Evolutionary conservation across 2,888 invertebrate genomes (phyloP), one percentile per base, ranked within the genome.

Genomic region (Zygaena filipendulae): DNA sequence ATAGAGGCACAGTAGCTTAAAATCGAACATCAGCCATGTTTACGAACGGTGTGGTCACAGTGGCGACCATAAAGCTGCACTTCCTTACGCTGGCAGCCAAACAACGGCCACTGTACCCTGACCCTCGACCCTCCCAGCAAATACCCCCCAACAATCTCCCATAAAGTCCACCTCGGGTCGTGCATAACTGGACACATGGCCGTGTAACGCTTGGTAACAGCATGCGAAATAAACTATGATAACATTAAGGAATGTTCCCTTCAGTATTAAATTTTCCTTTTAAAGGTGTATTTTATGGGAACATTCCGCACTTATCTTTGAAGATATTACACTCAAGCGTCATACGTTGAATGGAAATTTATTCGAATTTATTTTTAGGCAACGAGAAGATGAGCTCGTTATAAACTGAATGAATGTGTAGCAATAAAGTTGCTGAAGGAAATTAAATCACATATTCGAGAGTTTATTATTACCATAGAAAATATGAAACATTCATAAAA

Each of bases 181-280:
- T n/a, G n/a, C 3, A 3, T 13, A 26, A 38, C 43, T 56, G 49
- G 60, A 23, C 39, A 19, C 4, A 10, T 35, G 42, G 32, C 39
- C 47, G 36, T 62, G 60, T 62, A 59, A 45, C 50, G 55, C 59
- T 63, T 53, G 60, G 63, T 63, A 61, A 60, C 61, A 59, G 51
- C 60, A 52, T 59, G 62, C 49, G 54, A 60, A 70, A 67, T 72
- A 71, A 70, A 71, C 69, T 61, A 63, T 50, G 68, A 67, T 68
- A 68, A 63, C 60, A 53, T 48, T 51, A 40, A 56, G 58, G 60
- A 59, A 62, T 60, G 55, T 52, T 52, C 58, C 56, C 52, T 59
- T 56, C 43, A 47, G 54, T 52, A 57, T 57, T 59, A 60, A 59
- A 63, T 61, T 58, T 52, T 46, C 46, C 42, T 42, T 46, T n/a